These are phyloP conservation scores for Lepilemur ruficaudatus DNA, from an alignment of 2,797 vertebrate species.

Conservation along the genomic window DNA sequence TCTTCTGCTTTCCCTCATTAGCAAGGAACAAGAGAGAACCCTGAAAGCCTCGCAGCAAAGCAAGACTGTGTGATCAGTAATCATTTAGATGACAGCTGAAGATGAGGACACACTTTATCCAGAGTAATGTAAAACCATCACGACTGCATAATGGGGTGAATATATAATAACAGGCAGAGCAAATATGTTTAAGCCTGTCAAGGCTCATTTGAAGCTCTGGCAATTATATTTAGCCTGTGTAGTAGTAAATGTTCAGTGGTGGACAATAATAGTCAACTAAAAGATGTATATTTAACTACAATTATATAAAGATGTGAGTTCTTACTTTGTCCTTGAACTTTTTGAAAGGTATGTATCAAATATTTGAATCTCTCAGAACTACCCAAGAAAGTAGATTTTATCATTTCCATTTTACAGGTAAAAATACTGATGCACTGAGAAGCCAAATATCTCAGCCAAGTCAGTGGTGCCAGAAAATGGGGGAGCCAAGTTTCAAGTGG, in stretches of 20 bases:
- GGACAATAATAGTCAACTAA: slow-evolving; percentile 8
- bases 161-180: not conserved
- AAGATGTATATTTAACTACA: not conserved
- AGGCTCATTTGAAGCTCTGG: not conserved
- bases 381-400: not conserved
- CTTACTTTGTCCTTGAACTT: not conserved
- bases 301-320: not conserved
- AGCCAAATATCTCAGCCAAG: not conserved
- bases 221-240: not conserved
- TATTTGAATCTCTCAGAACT: not conserved
- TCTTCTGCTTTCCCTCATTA: not conserved
- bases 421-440: not conserved
- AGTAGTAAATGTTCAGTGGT: not conserved
- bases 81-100: not conserved
- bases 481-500: not conserved
- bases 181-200: not conserved
- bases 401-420: not conserved
- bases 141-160: not conserved
- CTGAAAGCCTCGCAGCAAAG: not conserved
- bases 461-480: not conserved
- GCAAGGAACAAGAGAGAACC: not conserved
- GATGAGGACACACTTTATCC: not conserved
- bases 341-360: not conserved
- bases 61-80: not conserved
- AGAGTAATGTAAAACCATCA: not conserved